Evolutionary conservation across 2,113 vertebrate genomes (phyloP).

Genomic region (Galemys pyrenaicus): DNA sequence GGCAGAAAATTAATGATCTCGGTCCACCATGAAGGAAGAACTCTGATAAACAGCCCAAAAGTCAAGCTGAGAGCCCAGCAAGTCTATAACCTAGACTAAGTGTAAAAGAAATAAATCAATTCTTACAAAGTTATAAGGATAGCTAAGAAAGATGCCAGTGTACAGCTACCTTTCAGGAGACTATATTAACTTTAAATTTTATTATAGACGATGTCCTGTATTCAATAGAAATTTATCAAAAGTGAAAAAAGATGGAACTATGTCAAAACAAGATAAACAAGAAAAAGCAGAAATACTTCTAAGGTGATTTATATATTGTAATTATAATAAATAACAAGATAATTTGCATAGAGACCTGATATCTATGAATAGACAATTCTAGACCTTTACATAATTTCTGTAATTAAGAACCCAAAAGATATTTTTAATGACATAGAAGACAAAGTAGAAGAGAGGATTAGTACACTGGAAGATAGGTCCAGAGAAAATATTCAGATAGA

Average conservation of each 20-base stretch:
- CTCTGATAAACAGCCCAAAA: background rate
- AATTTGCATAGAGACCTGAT: background rate
- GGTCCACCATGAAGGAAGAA: background rate
- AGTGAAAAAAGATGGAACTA: background rate
- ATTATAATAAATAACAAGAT: background rate
- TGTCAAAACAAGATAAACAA: background rate
- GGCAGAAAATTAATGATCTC: background rate
- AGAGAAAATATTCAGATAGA: background rate
- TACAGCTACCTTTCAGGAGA: background rate
- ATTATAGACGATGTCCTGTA: background rate
- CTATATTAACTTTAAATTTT: background rate
- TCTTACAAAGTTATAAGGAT: background rate
- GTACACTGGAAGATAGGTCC: background rate
- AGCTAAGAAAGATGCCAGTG: background rate
- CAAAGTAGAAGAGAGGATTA: background rate
- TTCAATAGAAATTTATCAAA: background rate
- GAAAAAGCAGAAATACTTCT: background rate
- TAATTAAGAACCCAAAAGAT: background rate
- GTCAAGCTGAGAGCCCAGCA: background rate
- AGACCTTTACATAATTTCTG: background rate
- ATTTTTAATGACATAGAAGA: conserved; percentile 17
- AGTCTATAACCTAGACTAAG: background rate
- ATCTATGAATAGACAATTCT: background rate
- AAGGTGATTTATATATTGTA: background rate
- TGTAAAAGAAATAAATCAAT: background rate